A percentile compares a stretch with the other conserved stretches of the same genome.
These are phyloP conservation scores for Thysanoteuthis rhombus DNA, from an alignment of 2,888 invertebrate genomes.

Conservation along the genomic window DNA sequence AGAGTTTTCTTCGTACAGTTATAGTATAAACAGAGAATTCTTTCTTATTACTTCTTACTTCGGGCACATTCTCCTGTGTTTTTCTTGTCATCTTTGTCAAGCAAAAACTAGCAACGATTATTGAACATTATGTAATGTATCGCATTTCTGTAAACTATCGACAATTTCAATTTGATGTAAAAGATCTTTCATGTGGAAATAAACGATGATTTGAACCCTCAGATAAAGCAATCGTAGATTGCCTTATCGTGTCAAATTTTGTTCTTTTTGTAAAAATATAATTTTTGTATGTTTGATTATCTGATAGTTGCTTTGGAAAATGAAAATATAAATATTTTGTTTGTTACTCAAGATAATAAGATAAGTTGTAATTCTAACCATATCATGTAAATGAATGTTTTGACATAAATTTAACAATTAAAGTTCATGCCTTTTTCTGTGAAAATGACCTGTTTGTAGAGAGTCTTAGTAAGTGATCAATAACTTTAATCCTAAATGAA, in stretches of 20 bases:
- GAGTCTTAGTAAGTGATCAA: too few relatives aligned
- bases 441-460: not conserved
- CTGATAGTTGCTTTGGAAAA: not conserved
- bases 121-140: not conserved
- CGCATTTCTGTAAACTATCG: not conserved
- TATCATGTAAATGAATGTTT: not conserved
- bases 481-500: too few relatives aligned
- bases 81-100: too few relatives aligned
- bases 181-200: not conserved
- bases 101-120: too few relatives aligned
- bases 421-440: not conserved
- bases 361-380: not conserved
- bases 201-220: not conserved
- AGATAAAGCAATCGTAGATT: not conserved
- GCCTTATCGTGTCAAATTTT: not conserved
- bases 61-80: too few relatives aligned
- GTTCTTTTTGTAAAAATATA: not conserved
- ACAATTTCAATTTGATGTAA: not conserved
- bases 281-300: not conserved
- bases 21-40: not conserved
- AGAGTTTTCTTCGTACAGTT: not conserved
- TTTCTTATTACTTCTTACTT: not conserved
- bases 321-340: too few relatives aligned
- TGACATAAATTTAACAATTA: not conserved
- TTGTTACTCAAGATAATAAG: not conserved